Evolutionary conservation across 2,113 vertebrate genomes (phyloP).

Genomic region (Thermophis baileyi): DNA sequence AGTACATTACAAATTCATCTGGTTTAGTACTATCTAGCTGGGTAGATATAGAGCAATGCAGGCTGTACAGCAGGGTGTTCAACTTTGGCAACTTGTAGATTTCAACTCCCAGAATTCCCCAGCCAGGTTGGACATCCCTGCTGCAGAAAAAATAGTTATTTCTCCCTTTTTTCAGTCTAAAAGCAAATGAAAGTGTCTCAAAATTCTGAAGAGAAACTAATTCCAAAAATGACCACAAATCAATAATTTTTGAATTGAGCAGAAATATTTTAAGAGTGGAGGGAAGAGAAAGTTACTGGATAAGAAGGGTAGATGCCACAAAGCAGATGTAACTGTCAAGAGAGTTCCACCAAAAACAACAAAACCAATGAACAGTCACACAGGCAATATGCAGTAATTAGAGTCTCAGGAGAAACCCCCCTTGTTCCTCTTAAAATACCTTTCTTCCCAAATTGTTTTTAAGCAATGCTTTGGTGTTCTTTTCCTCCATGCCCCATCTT

Average conservation of each 20-base stretch:
- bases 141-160: not conserved
- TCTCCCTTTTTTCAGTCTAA: slow-evolving; percentile 72
- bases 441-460: not conserved
- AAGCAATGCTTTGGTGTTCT: not conserved
- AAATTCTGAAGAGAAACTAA: slow-evolving; percentile 76
- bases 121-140: not conserved
- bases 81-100: not conserved
- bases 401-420: not conserved
- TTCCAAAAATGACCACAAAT: slow-evolving; percentile 76
- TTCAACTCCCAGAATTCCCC: not conserved
- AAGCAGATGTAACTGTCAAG: not conserved
- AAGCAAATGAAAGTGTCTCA: slow-evolving; percentile 72
- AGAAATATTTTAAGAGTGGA: not conserved
- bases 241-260: slow-evolving; percentile 69
- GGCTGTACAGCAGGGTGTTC: not conserved
- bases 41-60: not conserved
- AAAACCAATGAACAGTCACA: not conserved
- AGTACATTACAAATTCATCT: not conserved
- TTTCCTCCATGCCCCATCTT: not conserved
- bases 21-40: not conserved
- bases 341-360: not conserved
- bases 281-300: not conserved
- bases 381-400: not conserved
- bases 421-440: not conserved
- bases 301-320: too few relatives aligned